Evolutionary conservation across 2,888 invertebrate species (phyloP).

Genomic region (Lasioglossum morio): DNA sequence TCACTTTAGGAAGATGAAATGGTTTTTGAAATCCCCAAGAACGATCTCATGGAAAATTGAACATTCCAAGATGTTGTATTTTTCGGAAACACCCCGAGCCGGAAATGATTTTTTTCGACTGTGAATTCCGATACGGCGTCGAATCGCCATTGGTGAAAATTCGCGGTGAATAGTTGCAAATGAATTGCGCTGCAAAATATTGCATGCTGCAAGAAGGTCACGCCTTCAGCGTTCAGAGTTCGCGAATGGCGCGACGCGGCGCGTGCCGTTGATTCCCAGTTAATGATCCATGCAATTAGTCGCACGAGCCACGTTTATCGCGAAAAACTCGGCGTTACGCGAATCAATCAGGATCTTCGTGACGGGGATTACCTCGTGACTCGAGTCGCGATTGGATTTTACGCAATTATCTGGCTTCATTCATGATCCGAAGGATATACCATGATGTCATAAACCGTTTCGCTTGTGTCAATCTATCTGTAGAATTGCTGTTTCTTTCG

Average conservation of each 20-base stretch:
- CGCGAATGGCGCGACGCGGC: constrained; percentile 16
- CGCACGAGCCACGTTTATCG: not conserved
- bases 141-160: not conserved
- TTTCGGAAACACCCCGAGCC: not conserved
- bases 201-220: not conserved
- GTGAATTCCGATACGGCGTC: not conserved
- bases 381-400: not conserved
- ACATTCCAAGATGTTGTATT: not conserved
- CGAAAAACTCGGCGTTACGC: constrained; percentile 17
- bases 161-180: not conserved
- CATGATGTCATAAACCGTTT: not conserved
- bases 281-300: constrained; percentile 35
- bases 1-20: too few relatives aligned
- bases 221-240: constrained; percentile 27
- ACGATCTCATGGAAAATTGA: too few relatives aligned
- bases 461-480: not conserved
- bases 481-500: not conserved
- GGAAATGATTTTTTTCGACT: not conserved
- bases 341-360: not conserved
- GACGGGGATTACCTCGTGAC: not conserved
- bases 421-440: not conserved
- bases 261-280: constrained; percentile 26
- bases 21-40: too few relatives aligned
- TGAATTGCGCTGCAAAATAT: not conserved
- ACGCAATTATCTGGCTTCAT: constrained; percentile 5